Conservation (phyloP, 92 coral and sea anemone genomes). For the Umimayanthus chanpuru region DNA sequence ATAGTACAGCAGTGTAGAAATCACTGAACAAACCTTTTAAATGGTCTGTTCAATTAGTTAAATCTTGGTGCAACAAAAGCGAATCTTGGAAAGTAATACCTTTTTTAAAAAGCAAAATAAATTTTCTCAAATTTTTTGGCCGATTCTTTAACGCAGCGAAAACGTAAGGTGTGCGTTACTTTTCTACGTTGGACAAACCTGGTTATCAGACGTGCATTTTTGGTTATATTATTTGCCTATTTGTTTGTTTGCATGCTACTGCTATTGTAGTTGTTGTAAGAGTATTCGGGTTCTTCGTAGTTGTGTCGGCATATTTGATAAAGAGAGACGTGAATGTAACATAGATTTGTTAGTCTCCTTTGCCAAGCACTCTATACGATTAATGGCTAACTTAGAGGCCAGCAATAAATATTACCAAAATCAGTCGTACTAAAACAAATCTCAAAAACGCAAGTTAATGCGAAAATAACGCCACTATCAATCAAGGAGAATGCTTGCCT, state of each 20-base stretch:
- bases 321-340: background rate
- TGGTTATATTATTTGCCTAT: background rate
- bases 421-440: too few relatives aligned
- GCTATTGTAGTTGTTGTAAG: background rate
- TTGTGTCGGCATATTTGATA: background rate
- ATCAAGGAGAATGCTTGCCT: background rate
- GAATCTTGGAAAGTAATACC: background rate
- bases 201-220: background rate
- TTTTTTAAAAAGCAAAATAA: background rate
- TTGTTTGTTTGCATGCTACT: background rate
- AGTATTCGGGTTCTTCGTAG: background rate
- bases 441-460: too few relatives aligned
- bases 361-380: background rate
- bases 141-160: background rate
- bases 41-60: too few relatives aligned
- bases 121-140: background rate
- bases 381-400: background rate
- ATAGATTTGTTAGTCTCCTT: background rate
- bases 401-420: background rate
- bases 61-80: too few relatives aligned
- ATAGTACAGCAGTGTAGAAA: too few relatives aligned
- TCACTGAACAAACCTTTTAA: too few relatives aligned
- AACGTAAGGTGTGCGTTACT: background rate
- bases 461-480: background rate
- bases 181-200: background rate